These are phyloP conservation scores for Melanotaenia nigrans DNA, from an alignment of 2,797 vertebrate species.

Conservation along the genomic window DNA sequence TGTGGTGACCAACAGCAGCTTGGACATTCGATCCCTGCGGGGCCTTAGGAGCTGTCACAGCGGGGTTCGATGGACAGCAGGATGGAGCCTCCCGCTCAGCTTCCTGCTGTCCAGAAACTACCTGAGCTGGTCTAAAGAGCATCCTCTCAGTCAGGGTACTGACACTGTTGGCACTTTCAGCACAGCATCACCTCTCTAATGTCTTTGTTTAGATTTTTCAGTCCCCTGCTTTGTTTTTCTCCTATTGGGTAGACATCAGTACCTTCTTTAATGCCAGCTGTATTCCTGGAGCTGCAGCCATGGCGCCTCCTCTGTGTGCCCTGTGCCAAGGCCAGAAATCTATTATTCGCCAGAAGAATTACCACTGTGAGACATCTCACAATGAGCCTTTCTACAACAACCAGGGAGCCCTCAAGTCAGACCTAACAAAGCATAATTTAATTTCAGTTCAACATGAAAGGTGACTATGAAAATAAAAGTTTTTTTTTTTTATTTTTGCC, in stretches of 20 bases:
- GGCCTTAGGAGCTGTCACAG: constrained; percentile 89
- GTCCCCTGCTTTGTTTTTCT: constrained; percentile 25
- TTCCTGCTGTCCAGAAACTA: constrained; percentile 89
- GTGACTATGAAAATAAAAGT: neutral
- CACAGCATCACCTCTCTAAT: neutral
- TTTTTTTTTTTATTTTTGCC: constrained; percentile 36
- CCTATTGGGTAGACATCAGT: constrained; percentile 79
- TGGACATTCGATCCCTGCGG: constrained; percentile 83
- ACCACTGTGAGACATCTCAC: constrained; percentile 89
- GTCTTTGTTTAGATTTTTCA: constrained; percentile 6
- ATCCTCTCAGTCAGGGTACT: constrained; percentile 87
- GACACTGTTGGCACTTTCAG: neutral
- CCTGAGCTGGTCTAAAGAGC: constrained; percentile 87
- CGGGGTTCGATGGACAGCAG: constrained; percentile 89
- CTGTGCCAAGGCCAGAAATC: constrained; percentile 90
- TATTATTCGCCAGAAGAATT: constrained; percentile 87
- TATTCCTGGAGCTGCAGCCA: constrained; percentile 85
- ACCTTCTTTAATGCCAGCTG: constrained; percentile 90
- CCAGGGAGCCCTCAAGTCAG: constrained; percentile 90
- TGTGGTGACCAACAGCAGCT: constrained; percentile 80
- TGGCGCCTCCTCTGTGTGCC: constrained; percentile 82
- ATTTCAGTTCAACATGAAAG: neutral
- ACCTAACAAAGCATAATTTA: neutral
- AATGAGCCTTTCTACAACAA: constrained; percentile 89
- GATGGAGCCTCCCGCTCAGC: constrained; percentile 91